Evolutionary conservation across 2,113 vertebrate species (phyloP).

Genomic region (Amblyornis subalaris): DNA sequence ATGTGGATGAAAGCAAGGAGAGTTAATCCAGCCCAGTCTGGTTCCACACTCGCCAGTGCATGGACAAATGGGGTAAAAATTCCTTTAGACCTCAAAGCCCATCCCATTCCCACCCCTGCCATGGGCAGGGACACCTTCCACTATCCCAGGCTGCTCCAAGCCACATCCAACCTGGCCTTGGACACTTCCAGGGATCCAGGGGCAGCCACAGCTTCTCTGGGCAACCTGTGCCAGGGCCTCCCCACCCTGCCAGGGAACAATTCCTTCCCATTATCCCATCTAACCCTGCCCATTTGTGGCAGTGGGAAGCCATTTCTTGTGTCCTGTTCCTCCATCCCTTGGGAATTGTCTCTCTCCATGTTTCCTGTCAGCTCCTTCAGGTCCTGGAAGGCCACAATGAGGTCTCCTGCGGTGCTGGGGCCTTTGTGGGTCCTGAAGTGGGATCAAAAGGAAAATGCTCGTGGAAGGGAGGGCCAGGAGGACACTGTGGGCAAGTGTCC

Average conservation of each 20-base stretch:
- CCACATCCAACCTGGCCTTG: not conserved
- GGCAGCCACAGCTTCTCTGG: too few species aligned
- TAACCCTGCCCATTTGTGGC: too few species aligned
- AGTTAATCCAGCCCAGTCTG: not conserved
- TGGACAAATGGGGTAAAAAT: not conserved
- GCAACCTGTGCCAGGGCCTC: too few species aligned
- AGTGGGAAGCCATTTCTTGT: too few species aligned
- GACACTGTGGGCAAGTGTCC: not conserved
- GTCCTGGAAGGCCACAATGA: rapidly evolving
- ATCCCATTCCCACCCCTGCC: not conserved
- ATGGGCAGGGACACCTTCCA: not conserved
- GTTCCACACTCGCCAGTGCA: not conserved
- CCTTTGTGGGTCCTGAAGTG: not conserved
- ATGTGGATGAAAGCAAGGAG: not conserved
- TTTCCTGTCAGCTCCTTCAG: not conserved
- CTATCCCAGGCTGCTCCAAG: not conserved
- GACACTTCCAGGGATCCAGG: not conserved
- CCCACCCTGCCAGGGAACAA: too few species aligned
- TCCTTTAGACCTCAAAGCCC: not conserved
- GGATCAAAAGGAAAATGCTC: not conserved
- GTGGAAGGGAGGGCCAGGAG: not conserved
- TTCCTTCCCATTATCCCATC: too few species aligned
- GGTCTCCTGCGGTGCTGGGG: not conserved
- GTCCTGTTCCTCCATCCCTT: too few species aligned
- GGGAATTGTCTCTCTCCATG: not conserved